Evolutionary conservation across 2,113 vertebrate species (phyloP).

Genomic region (Microcebus griseorufus): DNA sequence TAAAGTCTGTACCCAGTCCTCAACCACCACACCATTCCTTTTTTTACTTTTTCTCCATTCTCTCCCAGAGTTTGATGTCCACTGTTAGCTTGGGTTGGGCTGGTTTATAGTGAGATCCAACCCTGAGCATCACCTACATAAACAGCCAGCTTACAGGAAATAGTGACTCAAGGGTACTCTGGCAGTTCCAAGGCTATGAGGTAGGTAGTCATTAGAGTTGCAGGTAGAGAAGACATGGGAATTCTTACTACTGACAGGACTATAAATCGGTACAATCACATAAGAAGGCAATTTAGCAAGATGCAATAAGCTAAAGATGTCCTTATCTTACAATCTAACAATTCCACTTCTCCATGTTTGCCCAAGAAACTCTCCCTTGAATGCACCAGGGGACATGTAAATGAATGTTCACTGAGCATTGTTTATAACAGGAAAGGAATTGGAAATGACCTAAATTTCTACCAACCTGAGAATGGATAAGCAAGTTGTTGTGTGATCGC

Average conservation of each 20-base stretch:
- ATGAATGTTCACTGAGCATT: neutral
- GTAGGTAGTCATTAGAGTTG: neutral
- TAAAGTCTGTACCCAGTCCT: neutral
- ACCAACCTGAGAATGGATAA: slow-evolving; percentile 6
- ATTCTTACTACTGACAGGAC: neutral
- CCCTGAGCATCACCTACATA: neutral
- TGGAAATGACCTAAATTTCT: neutral
- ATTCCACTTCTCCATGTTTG: neutral
- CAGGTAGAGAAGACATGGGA: neutral
- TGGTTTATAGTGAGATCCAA: neutral
- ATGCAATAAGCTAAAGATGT: neutral
- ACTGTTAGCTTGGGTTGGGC: neutral
- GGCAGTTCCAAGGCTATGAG: neutral
- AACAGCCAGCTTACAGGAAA: neutral
- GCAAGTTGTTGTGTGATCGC: slow-evolving; percentile 1
- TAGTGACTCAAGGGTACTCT: neutral
- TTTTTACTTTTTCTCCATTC: neutral
- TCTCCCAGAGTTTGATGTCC: neutral
- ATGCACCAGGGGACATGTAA: neutral
- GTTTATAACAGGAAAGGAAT: neutral
- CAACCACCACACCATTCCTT: neutral
- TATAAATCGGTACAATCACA: neutral
- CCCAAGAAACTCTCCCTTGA: neutral
- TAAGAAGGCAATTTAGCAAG: neutral
- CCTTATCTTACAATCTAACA: neutral